Conservation (phyloP, 2,113 vertebrate species). For the Trematomus loennbergii region DNA sequence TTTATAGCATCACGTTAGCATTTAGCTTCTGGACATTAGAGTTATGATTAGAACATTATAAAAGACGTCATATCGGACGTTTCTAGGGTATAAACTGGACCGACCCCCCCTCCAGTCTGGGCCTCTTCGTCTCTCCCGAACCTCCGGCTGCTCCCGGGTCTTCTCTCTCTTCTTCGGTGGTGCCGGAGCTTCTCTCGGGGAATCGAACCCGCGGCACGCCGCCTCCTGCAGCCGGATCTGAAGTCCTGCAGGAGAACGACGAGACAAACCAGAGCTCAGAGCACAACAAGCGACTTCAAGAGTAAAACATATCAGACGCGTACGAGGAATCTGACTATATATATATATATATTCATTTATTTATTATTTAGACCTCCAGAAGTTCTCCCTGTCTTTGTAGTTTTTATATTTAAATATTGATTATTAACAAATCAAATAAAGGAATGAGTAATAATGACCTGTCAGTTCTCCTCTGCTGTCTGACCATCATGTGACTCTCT, state of each 20-base stretch:
- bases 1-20: too few relatives aligned
- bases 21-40: too few relatives aligned
- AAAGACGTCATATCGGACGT: too few relatives aligned
- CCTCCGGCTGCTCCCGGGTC: neutral
- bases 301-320: too few relatives aligned
- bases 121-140: constrained; percentile 36
- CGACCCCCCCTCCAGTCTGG: constrained; percentile 13
- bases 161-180: constrained; percentile 46
- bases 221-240: constrained; percentile 24
- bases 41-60: too few relatives aligned
- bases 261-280: neutral
- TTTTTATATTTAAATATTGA: too few relatives aligned
- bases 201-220: constrained; percentile 46
- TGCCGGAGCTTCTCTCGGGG: neutral
- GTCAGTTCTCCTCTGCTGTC: constrained; percentile 41
- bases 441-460: constrained; percentile 27
- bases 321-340: too few relatives aligned
- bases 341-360: neutral
- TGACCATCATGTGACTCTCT: constrained; percentile 53
- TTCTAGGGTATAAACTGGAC: too few relatives aligned
- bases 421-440: neutral
- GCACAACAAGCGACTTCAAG: too few relatives aligned
- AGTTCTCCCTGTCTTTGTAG: too few relatives aligned
- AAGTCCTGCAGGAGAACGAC: constrained; percentile 32
- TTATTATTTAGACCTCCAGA: neutral